Evolutionary conservation across 2,113 vertebrate species (phyloP), one percentile per base, ranked within the genome.

Genomic region (Pterocles orientalis): DNA sequence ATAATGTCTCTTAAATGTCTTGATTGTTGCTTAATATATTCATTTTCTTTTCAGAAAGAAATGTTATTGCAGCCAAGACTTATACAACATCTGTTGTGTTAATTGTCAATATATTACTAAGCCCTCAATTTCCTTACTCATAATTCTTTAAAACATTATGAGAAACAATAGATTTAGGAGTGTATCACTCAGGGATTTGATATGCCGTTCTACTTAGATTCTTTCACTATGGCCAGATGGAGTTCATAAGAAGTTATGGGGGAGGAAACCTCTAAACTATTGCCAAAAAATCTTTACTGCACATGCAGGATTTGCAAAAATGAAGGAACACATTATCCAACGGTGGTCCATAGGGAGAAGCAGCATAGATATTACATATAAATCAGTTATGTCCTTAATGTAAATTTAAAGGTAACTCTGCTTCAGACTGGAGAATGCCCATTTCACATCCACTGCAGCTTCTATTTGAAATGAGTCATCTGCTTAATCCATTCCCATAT

Each of bases 91-190:
- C 95, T 97, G 95, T n/a, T 96, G 64, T 87, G 88, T 90, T 97
- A 96, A 96, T 97, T 97, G 95, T 93, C 82, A 91, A 90, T 88
- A 66, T 57, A 94, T 82, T 94, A 77, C 93, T 91, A 88, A 94
- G 61, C 72, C 36, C 36, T 96, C 91, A 48, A 87, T 96, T 94
- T 97, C 90, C 86, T 95, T 76, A 70, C 62, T 95, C 70, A 86
- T 89, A 96, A 90, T 92, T 96, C 84, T 75, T 82, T 79, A 92
- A 78, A 96, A 82, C 88, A 56, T 87, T 92, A 92, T 0, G 21
- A 85, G 88, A 95, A 96, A 92, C 88, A 94, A 94, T 92, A 80
- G 87, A 79, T 96, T 91, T 88, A 94, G 82, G 76, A 97, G 62
- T 90, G 48, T 69, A 82, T 90, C 95, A 80, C 73, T 90, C 85